Base-by-base conservation (phyloP, 2,113 vertebrate genomes). In the Dasyornis broadbenti region DNA sequence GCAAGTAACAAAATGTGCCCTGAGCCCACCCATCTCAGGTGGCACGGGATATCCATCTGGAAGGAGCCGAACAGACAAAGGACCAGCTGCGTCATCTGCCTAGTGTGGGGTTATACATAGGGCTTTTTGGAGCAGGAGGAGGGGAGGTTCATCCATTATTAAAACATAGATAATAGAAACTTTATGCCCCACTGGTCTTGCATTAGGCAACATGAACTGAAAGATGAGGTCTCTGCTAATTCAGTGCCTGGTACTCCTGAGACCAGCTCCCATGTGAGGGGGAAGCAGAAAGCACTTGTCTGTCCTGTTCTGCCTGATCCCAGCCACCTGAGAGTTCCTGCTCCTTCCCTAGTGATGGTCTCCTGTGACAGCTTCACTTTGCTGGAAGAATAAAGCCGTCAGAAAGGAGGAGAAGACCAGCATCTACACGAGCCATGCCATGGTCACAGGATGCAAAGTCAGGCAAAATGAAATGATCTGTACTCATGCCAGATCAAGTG, bases 101-200 rank as follows among this genome's bases (percentile, higher is more conserved):
- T 80, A 17, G 20, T 64, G 72, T n/a, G 1, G 81, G 90, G 76
- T 86, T 96, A 71, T 81, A 59, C 4, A 1, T 42, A 82, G 72
- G 86, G 90, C 93, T 92, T 87, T 92, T 81, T 70, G 71, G 94
- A 92, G 88, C 66, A 86, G 91, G 52, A 91, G 95, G 94, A 96
- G 73, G 65, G 66, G 60, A 94, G 31, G 66, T 90, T 97, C 93
- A 97, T 97, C 95, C 94, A 97, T 97, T 96, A 97, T 97, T 97
- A 94, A 97, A 97, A 82, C 53, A 81, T 2, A 89, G 96, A 97
- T 97, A 96, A 96, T 94, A 95, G 95, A 92, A 95, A 95, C 95
- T 95, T 97, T 96, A 96, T 97, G 96, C 95, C 95, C 95, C 94
- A 94, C 92, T 95, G 95, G 92, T 92, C 94, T 90, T 94, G 84